Conservation (phyloP, 2,113 vertebrate species). For the Corythornis madagascariensis region DNA sequence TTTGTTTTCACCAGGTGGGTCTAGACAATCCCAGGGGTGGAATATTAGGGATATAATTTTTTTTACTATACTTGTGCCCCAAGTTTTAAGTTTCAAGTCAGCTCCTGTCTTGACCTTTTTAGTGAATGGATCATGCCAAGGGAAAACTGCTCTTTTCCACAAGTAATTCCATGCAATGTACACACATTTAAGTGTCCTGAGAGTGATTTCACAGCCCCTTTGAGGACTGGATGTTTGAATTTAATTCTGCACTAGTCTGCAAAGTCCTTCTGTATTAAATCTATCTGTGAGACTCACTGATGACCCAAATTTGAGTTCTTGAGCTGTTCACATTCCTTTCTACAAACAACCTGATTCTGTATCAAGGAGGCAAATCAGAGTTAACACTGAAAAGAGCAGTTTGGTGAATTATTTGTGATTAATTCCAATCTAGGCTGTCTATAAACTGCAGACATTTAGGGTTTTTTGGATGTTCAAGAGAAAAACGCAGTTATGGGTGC, state of each 20-base stretch:
- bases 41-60: neutral
- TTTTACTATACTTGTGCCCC: neutral
- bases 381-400: neutral
- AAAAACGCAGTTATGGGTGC: neutral
- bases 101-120: neutral
- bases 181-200: accelerated
- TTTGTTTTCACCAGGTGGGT: neutral
- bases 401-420: too few species aligned
- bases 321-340: neutral
- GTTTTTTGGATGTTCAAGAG: neutral
- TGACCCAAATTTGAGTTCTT: neutral
- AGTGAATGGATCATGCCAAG: neutral
- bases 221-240: neutral
- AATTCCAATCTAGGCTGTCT: neutral
- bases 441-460: neutral
- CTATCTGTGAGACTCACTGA: neutral
- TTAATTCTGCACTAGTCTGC: neutral
- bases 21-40: neutral
- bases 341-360: neutral
- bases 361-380: neutral
- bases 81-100: neutral
- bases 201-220: neutral
- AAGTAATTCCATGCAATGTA: neutral
- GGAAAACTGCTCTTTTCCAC: neutral
- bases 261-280: accelerated